Evolutionary conservation across 2,797 vertebrate genomes (phyloP).

Genomic region (Acrocephalus scirpaceus): DNA sequence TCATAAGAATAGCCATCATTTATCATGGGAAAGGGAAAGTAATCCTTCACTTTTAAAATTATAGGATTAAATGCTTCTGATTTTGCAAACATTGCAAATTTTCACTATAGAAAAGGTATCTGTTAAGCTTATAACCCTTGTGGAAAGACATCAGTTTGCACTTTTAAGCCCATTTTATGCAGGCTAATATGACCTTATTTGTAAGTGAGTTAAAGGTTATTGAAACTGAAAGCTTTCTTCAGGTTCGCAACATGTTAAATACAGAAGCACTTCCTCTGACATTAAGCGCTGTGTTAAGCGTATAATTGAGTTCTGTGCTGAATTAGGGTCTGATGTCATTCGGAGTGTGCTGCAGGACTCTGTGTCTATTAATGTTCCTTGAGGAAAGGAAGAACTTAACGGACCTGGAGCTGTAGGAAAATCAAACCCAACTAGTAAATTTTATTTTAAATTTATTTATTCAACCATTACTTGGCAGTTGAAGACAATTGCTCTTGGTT

Average conservation of each 20-base stretch:
- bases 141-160: neutral
- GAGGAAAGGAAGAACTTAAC: neutral
- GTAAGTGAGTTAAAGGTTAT: conserved; percentile 13
- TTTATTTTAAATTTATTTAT: neutral
- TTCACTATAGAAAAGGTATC: neutral
- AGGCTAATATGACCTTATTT: neutral
- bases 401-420: neutral
- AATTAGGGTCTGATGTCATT: neutral
- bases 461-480: neutral
- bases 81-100: neutral
- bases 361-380: neutral
- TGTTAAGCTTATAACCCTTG: neutral
- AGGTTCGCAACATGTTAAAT: neutral
- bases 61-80: neutral
- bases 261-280: neutral
- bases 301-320: neutral
- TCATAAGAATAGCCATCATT: neutral
- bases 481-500: neutral
- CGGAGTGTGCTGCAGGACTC: neutral
- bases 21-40: neutral
- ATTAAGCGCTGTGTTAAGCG: neutral
- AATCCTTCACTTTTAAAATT: neutral
- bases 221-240: neutral
- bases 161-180: neutral
- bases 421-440: neutral